A percentile compares a stretch with the other conserved stretches of the same genome.
These are phyloP conservation scores for Peromyscus nudipes DNA, from an alignment of 2,797 vertebrate species.

Conservation along the genomic window DNA sequence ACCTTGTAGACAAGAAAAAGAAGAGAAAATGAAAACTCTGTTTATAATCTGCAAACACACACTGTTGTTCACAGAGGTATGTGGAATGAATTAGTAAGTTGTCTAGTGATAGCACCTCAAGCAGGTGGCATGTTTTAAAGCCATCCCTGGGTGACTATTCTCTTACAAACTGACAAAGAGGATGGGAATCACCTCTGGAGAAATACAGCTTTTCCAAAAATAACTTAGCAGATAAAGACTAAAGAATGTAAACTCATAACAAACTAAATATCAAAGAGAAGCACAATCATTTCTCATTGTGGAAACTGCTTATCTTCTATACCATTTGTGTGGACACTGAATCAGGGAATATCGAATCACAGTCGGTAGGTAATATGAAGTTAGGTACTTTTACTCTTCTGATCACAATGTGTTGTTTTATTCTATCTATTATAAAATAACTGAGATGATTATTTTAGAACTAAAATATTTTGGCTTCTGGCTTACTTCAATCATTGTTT, in stretches of 20 bases:
- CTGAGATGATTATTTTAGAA: too few relatives aligned
- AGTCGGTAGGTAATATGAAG: not conserved
- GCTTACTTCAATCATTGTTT: not conserved
- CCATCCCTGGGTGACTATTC: not conserved
- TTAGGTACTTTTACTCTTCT: not conserved
- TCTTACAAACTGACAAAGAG: not conserved
- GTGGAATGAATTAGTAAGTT: slow-evolving; percentile 15
- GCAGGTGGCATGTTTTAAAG: slow-evolving; percentile 28
- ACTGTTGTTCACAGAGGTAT: slow-evolving; percentile 1
- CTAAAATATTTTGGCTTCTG: not conserved
- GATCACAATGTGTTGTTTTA: not conserved
- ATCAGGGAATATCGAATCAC: not conserved
- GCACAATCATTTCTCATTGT: not conserved
- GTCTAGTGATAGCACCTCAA: not conserved
- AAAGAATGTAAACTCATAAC: not conserved
- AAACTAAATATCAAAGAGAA: not conserved
- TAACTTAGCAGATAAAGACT: slow-evolving; percentile 18
- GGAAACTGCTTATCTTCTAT: not conserved
- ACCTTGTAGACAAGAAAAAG: not conserved
- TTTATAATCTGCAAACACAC: slow-evolving; percentile 1
- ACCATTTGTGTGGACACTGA: not conserved
- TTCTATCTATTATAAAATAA: not conserved
- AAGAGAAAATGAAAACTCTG: not conserved
- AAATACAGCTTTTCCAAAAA: not conserved
- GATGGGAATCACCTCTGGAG: not conserved